Conservation (phyloP, 2,888 invertebrate genomes). For the Drosophila buzzatii region DNA sequence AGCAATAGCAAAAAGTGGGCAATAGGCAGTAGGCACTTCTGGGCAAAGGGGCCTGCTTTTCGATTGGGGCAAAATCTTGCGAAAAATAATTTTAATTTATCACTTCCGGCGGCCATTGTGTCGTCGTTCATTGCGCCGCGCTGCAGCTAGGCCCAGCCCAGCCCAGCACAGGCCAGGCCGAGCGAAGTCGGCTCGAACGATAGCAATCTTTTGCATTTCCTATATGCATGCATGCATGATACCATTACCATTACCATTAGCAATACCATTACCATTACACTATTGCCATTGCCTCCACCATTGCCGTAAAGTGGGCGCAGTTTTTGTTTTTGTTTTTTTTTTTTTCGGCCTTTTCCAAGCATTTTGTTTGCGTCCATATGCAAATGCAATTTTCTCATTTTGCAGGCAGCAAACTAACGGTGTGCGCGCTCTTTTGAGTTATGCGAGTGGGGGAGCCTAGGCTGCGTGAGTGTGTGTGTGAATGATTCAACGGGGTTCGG, state of each 20-base stretch:
- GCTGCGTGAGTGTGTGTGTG: neutral
- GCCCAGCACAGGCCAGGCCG: constrained; percentile 5
- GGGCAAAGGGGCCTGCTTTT: constrained; percentile 19
- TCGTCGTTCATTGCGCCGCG: constrained; percentile 64
- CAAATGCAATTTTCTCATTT: constrained; percentile 79
- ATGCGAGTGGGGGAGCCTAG: constrained; percentile 49
- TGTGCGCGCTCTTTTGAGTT: constrained; percentile 82
- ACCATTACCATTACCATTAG: constrained; percentile 53
- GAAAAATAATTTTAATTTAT: constrained; percentile 82
- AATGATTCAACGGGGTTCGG: constrained; percentile 6
- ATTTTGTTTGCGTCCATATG: constrained; percentile 75
- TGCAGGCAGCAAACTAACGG: constrained; percentile 72
- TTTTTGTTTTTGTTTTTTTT: constrained; percentile 11
- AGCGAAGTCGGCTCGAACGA: constrained; percentile 40
- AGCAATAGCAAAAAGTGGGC: constrained; percentile 17
- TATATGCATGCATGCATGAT: constrained; percentile 80
- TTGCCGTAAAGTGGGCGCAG: constrained; percentile 68
- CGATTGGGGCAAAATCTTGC: constrained; percentile 74
- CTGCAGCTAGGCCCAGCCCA: constrained; percentile 24
- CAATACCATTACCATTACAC: constrained; percentile 48
- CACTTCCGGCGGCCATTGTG: constrained; percentile 80
- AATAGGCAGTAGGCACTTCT: neutral
- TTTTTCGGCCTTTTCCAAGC: constrained; percentile 35
- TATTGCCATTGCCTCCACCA: constrained; percentile 53
- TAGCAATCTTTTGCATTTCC: constrained; percentile 77